Evolutionary conservation across 2,113 vertebrate genomes (phyloP).

Genomic region (Macaca nemestrina): DNA sequence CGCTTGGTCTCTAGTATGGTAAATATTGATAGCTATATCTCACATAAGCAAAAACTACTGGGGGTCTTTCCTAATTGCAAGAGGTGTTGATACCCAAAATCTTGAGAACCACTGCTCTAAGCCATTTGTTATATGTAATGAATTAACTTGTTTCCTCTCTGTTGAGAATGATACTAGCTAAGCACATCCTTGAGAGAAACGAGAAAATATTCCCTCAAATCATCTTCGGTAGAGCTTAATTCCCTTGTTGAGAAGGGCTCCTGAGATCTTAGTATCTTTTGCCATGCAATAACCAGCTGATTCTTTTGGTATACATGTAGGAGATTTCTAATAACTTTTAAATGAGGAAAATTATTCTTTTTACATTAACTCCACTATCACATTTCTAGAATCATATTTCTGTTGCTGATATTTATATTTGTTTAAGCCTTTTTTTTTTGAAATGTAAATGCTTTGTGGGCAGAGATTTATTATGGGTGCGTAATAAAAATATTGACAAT

Average conservation of each 20-base stretch:
- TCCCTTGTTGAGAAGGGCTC: background rate
- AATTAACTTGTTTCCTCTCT: background rate
- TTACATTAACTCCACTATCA: slow-evolving; percentile 39
- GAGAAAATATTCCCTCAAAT: background rate
- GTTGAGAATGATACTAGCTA: background rate
- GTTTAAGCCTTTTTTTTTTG: slow-evolving; percentile 23
- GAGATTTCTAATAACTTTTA: slow-evolving; percentile 41
- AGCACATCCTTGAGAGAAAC: background rate
- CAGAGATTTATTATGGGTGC: background rate
- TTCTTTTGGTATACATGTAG: slow-evolving; percentile 46
- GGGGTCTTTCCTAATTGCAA: background rate
- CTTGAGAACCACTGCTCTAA: background rate
- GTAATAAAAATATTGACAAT: background rate
- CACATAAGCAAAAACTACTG: background rate
- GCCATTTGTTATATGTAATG: background rate
- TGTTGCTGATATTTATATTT: background rate
- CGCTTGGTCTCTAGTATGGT: background rate
- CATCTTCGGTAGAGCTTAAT: background rate
- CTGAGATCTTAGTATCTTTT: background rate
- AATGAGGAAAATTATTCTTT: slow-evolving; percentile 62
- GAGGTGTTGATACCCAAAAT: background rate
- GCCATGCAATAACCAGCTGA: background rate
- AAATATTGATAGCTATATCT: background rate
- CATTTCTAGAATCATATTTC: slow-evolving; percentile 55
- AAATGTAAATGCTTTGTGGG: slow-evolving; percentile 5